Conservation (phyloP, 2,888 invertebrate genomes). For the Acanthosepion pharaonis region DNA sequence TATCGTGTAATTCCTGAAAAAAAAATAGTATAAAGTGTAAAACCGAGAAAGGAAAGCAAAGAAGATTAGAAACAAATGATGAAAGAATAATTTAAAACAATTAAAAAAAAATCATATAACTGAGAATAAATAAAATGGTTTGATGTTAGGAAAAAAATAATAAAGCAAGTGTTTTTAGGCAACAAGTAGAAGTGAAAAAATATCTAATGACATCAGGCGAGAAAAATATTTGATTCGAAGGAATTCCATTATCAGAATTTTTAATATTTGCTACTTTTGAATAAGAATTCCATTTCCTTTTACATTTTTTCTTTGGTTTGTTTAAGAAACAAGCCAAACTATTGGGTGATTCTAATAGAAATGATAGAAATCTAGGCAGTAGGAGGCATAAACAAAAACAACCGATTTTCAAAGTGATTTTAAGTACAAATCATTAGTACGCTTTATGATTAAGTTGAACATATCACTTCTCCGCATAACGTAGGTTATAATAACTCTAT, state of each 20-base stretch:
- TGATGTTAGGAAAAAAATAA: not conserved
- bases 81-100: not conserved
- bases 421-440: not conserved
- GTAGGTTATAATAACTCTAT: not conserved
- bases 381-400: not conserved
- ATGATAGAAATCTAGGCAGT: not conserved
- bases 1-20: not conserved
- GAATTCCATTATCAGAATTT: not conserved
- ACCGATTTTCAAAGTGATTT: not conserved
- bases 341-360: not conserved
- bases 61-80: not conserved
- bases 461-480: not conserved
- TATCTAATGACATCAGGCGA: not conserved
- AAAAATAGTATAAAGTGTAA: not conserved
- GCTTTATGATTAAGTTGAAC: not conserved
- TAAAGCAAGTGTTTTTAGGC: not conserved
- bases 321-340: conserved; percentile 20
- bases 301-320: not conserved
- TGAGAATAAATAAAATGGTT: not conserved
- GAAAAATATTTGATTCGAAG: not conserved
- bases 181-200: not conserved
- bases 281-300: not conserved
- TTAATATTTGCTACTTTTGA: not conserved
- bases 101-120: not conserved
- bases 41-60: not conserved